Base-by-base conservation (phyloP, 2,888 invertebrate species). In the Melinaea menophilus region DNA sequence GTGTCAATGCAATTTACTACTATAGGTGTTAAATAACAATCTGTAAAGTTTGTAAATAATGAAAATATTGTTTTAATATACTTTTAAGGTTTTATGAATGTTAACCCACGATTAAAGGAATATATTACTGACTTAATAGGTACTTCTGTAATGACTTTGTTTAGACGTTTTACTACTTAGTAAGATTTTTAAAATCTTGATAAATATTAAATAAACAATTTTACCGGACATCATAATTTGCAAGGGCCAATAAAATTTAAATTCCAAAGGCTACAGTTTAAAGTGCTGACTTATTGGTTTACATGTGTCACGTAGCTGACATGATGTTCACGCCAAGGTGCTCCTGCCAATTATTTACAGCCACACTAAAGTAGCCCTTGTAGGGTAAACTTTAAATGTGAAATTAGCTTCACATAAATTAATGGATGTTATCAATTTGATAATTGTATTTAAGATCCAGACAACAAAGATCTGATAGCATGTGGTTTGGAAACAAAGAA, bases 401-500 rank as follows among this genome's bases (percentile, higher is more conserved):
- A 56, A 5, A 66, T 41, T 62, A 7, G 55, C 35, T 22, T 63
- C 35, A 12, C 45, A 55, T 5, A 13, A 22, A 58, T 57, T 31
- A 46, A 5, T 41, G 34, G 45, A 37, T 51, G 31, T 55, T 7
- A 22, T 13, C 11, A 47, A 7, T 34, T 48, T 51, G 33, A 37
- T 46, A 62, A 34, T 54, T 68, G 64, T 61, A 66, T 59, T 46
- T 56, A 62, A 46, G 37, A 60, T 58, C 62, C 69, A 71, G 70
- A 73, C 72, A 72, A 72, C 70, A 71, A 70, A 73, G 74, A 71
- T 73, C 68, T 67, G 70, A 73, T 73, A 70, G 79, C 70, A 84
- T 82, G 76, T 80, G 81, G 84, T 84, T 84, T 75, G 71, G 69
- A 74, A 78, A 85, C 85, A 86, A 86, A 85, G 84, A 79, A 70